Base-by-base conservation (phyloP, 2,888 invertebrate species). In the Dione juno region DNA sequence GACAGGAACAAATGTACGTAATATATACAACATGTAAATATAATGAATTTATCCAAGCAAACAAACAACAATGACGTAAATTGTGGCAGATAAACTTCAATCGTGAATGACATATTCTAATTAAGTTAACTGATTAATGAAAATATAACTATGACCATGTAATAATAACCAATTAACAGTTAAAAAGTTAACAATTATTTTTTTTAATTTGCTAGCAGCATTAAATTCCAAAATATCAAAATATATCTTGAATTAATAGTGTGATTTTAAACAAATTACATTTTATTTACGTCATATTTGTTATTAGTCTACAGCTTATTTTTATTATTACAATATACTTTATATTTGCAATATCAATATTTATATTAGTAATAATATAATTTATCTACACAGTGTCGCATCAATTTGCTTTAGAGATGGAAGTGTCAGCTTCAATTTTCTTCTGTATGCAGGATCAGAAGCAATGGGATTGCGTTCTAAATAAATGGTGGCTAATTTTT, bases 401-500 rank as follows among this genome's bases (percentile, higher is more conserved):
- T 99, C 99, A 78, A 99, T 97, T 89, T 99, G 99, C 71, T 95
- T 94, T 40, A 99, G 90, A 80, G 96, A 95, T 0, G 99, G 99
- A 21, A 99, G 91, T 1, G 96, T 94, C 69, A 99, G 90, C 88
- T 97, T 98, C 54, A 99, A 94, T 89, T 99, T 99, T 78, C 98
- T 94, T 69, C 99, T 93, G 87, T 99, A 99, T 78, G 96, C 97
- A 0, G 97, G 94, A 92, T 94, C 98, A 48, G 94, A 93, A 0
- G 96, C 95, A 0, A 99, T 87, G 0, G 99, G 99, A 92, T 99
- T 99, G 43, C 96, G 94, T 86, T 99, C 99, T 80, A 99, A 89
- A 87, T 99, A 99, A 65, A 99, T 95, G 0, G 99, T 99, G 63
- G 92, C 87, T 7, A 98, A 85, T 58, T 95, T 95, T 79, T 94